Conservation (phyloP, 1,140 invertebrate genomes). For the Dendroctonus valens region DNA sequence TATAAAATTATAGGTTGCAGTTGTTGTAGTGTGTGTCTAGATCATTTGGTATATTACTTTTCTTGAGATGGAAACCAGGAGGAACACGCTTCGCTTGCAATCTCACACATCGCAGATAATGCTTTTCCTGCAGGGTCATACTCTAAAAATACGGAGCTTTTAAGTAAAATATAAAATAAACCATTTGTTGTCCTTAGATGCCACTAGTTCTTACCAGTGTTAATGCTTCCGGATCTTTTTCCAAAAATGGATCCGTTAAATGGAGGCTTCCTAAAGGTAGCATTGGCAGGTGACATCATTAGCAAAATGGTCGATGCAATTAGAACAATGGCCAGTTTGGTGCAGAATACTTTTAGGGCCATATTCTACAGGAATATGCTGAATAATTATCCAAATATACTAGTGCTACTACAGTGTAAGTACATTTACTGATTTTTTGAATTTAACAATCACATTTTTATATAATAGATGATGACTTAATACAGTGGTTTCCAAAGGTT, state of each 20-base stretch:
- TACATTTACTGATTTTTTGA: too few relatives aligned
- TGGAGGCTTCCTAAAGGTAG: conserved; percentile 79
- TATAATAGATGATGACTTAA: too few relatives aligned
- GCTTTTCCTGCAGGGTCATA: conserved; percentile 67
- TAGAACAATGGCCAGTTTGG: conserved; percentile 19
- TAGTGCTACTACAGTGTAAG: too few relatives aligned
- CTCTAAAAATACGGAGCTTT: conserved; percentile 57
- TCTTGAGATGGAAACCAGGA: conserved; percentile 66
- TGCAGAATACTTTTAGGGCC: background rate
- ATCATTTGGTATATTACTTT: conserved; percentile 37
- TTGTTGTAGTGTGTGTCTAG: background rate
- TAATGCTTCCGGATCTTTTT: conserved; percentile 61
- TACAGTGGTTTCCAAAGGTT: too few relatives aligned
- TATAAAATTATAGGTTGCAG: conserved; percentile 6
- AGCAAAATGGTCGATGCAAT: conserved; percentile 17
- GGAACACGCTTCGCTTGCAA: conserved; percentile 74
- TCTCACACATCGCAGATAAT: conserved; percentile 73
- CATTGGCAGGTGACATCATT: conserved; percentile 50
- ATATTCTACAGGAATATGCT: too few relatives aligned
- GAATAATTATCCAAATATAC: too few relatives aligned
- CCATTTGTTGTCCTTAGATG: background rate
- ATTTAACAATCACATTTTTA: too few relatives aligned
- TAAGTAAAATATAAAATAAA: background rate
- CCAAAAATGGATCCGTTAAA: conserved; percentile 93
- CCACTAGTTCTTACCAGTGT: conserved; percentile 47